phyloP scores from a whole-genome alignment of 2,113 vertebrate genomes.

The Malurus elegans region DNA sequence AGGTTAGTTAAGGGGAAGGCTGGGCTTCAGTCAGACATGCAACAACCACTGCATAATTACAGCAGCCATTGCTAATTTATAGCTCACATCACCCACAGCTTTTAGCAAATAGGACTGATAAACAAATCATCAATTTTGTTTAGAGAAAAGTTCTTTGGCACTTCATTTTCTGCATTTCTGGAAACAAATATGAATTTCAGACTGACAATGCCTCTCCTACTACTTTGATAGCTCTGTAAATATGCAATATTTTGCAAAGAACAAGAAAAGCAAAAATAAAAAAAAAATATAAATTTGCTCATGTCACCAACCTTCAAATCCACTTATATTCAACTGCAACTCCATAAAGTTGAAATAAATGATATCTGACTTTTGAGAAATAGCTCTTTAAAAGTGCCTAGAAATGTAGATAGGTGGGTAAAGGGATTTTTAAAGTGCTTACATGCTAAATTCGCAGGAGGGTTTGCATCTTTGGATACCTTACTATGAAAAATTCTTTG shows the following conservation, averaged over 20 bases:
- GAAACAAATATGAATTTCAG: background rate
- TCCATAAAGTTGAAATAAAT: background rate
- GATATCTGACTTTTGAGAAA: background rate
- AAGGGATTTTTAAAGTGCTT: background rate
- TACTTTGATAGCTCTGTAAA: background rate
- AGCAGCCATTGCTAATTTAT: background rate
- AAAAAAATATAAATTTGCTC: background rate
- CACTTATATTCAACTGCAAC: background rate
- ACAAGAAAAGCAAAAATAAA: background rate
- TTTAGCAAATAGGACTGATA: background rate
- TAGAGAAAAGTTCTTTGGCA: background rate
- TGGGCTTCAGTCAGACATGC: background rate
- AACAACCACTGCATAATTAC: background rate
- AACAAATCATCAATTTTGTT: background rate
- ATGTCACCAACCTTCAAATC: background rate
- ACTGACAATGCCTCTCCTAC: background rate
- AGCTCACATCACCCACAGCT: background rate
- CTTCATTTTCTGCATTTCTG: background rate
- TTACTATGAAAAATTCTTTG: background rate
- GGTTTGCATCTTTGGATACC: background rate
- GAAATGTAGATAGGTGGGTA: background rate
- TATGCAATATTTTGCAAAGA: background rate
- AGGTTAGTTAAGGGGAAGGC: background rate
- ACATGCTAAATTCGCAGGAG: background rate
- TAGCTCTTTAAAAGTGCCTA: background rate